phyloP scores from a whole-genome alignment of 2,113 vertebrate genomes.

The Anarhynchus alexandrinus region DNA sequence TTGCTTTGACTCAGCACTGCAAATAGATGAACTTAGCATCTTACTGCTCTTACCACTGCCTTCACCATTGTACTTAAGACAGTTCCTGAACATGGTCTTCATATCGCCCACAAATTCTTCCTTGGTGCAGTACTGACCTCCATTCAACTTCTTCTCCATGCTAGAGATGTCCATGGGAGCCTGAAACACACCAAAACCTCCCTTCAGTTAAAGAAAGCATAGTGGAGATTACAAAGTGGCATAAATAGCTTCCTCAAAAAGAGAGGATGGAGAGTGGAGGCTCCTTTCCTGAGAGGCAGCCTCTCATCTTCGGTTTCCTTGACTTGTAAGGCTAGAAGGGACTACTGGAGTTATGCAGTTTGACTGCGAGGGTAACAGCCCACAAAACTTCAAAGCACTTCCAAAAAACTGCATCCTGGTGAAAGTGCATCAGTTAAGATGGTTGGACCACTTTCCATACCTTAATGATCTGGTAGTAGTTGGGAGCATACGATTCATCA shows the following conservation, averaged over 20 bases:
- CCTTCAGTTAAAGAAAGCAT: not conserved
- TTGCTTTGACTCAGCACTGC: not conserved
- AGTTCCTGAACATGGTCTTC: slow-evolving; percentile 98
- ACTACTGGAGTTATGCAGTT: not conserved
- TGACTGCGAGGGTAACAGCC: not conserved
- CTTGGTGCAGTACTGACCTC: slow-evolving; percentile 90
- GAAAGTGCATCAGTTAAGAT: not conserved
- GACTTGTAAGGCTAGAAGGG: not conserved
- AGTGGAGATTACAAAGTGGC: not conserved
- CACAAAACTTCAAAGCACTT: not conserved
- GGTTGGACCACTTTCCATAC: slow-evolving; percentile 62
- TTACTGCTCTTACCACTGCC: slow-evolving; percentile 85
- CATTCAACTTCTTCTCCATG: slow-evolving; percentile 92
- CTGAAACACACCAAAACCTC: slow-evolving; percentile 65
- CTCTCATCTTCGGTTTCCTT: not conserved
- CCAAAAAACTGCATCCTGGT: not conserved
- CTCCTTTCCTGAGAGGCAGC: not conserved
- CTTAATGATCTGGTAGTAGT: slow-evolving; percentile 96
- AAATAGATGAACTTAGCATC: not conserved
- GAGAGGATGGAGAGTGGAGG: not conserved
- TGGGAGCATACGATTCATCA: slow-evolving; percentile 92
- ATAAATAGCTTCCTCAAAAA: not conserved
- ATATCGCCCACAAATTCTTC: slow-evolving; percentile 93
- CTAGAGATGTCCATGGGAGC: slow-evolving; percentile 97
- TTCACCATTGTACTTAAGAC: slow-evolving; percentile 94